Percentiles rank a stretch among this genome's conserved stretches.
These are phyloP conservation scores for Chloroceryle inda DNA, from an alignment of 2,797 vertebrate genomes.

Conservation along the genomic window DNA sequence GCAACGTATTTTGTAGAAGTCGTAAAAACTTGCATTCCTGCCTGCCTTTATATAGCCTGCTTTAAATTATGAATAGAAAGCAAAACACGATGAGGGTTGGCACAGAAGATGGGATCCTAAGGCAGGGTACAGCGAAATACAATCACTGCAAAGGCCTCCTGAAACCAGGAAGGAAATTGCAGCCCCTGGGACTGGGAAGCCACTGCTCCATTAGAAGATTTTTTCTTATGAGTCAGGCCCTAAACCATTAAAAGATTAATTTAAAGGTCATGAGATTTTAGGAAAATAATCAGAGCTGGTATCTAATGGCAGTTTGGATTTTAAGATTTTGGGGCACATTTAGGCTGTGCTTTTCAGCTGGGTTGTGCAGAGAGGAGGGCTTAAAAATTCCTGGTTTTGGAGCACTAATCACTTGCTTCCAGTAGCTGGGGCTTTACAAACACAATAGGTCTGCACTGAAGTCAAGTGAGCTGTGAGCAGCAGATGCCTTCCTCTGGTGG, in stretches of 20 bases:
- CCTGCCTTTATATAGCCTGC: neutral
- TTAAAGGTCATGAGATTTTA: neutral
- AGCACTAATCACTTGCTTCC: neutral
- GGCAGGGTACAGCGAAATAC: neutral
- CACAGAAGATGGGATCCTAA: neutral
- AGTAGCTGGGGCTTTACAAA: neutral
- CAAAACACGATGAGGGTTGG: neutral
- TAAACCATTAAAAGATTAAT: neutral
- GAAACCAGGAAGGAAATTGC: neutral
- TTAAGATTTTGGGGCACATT: neutral
- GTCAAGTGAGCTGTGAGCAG: neutral
- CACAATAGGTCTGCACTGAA: accelerated
- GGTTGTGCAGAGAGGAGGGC: neutral
- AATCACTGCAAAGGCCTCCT: neutral
- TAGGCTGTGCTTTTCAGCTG: neutral
- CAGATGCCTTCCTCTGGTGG: neutral
- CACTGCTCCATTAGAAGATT: neutral
- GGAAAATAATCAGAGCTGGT: neutral
- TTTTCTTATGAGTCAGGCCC: neutral
- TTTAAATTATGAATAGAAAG: neutral
- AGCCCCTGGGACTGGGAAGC: neutral
- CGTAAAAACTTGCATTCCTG: neutral
- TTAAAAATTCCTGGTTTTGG: neutral
- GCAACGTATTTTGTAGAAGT: neutral
- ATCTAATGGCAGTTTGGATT: neutral